Evolutionary conservation across 2,797 vertebrate genomes (phyloP), one percentile per base, ranked within the genome.

Genomic region (Sebastes matsubarae): DNA sequence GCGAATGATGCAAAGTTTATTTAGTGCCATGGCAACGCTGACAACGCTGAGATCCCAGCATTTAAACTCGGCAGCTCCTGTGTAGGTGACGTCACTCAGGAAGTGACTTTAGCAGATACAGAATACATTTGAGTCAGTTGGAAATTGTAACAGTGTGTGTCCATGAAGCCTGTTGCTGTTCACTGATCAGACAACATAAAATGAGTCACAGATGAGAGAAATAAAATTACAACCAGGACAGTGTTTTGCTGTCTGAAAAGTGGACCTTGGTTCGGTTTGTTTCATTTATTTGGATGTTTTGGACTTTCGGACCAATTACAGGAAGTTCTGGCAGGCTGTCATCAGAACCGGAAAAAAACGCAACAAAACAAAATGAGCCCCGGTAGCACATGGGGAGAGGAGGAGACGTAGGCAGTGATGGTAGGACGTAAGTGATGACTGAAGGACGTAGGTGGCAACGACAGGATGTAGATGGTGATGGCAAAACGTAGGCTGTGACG

Each of bases 161-260:
- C 27, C 29, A 24, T 32, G 12, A 30, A 50, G 16, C 8, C n/a
- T 5, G n/a, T 18, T 10, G 18, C 58, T 25, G 72, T 70, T 84
- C 32, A 5, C 54, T 30, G 57, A 69, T 68, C 65, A 76, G 52
- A 42, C 66, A 59, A 52, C n/a, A 46, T 20, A 4, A 25, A 64
- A 34, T 50, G 29, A 54, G 13, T 80, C 50, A 69, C 61, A 72
- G 60, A 70, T 58, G 61, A 75, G 10, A 75, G 10, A 42, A 54
- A 24, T 34, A 25, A 16, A 1, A 42, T 24, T 6, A 25, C 70
- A 36, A 20, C 52, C 8, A 27, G 16, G 8, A 5, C 22, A 16
- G 46, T 50, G 57, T 32, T 13, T 29, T 36, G 0, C 50, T 3
- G 32, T 75, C 32, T 27, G 4, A 50, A 30, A 27, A 59, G 25